Evolutionary conservation across 2,888 invertebrate species (phyloP), one percentile per base, ranked within the genome.

Genomic region (Candidula unifasciata): DNA sequence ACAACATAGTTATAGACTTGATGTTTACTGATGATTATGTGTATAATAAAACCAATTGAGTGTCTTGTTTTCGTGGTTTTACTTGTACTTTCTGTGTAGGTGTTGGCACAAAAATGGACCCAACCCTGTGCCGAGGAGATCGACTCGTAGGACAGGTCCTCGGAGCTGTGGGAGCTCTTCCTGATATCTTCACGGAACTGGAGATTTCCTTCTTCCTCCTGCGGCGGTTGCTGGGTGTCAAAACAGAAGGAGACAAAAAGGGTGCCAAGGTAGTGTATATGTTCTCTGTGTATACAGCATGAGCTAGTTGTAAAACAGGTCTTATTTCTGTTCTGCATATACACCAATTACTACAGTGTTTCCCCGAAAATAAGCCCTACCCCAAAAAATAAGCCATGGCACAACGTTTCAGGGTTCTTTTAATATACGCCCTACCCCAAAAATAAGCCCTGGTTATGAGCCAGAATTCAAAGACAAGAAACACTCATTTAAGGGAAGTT

Each of bases 81-180:
- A n/a, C 60, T n/a, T 60, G 60, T 60, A 60, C 24, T 60, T 60
- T 60, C n/a, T 3, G 60, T 52, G n/a, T 77, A 95, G 95, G 98
- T 93, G 99, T 99, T 37, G 99, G 99, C 88, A 99, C 99, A 6
- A 98, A 98, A 95, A 99, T 99, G 92, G 99, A 99, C 94, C 99
- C 99, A 2, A 99, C 99, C 0, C 95, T 99, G 78, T 99, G 99
- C 93, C 96, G 99, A 92, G 99, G 99, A 86, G 99, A 99, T 95
- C 96, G 99, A 92, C 96, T 99, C 93, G 99, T 99, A 3, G 99
- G 99, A 80, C 98, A 99, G 95, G 97, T 98, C 85, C 95, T 99
- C 80, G 99, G 99, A 27, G 98, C 99, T 21, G 98, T 99, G 35
- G 99, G 98, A 37, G 97, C 98, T 80, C 94, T 99, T 89, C 99